phyloP scores from a whole-genome alignment of 2,797 vertebrate genomes.

The Odontamblyopus rebecca region DNA sequence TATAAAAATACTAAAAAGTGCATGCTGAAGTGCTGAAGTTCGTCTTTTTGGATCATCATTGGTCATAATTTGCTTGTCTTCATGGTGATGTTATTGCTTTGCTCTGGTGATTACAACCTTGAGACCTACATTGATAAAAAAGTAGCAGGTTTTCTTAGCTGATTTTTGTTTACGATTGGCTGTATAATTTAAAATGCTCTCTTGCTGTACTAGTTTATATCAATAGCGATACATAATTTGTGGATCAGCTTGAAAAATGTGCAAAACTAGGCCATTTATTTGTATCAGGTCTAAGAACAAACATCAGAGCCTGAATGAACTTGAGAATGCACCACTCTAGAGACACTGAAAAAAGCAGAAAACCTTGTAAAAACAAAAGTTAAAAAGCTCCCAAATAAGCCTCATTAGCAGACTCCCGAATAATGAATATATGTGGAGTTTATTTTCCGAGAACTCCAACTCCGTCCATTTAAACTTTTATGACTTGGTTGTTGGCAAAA shows the following conservation, averaged over 20 bases:
- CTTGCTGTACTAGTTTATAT: not conserved
- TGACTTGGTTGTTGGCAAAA: not conserved
- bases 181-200: not conserved
- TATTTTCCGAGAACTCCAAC: not conserved
- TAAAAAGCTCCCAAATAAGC: not conserved
- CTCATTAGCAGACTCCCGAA: constrained; percentile 6
- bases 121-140: too few species aligned
- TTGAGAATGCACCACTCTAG: not conserved
- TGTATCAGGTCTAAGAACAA: not conserved
- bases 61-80: too few species aligned
- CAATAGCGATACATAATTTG: not conserved
- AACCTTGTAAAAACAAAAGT: not conserved
- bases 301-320: constrained; percentile 6
- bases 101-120: too few species aligned
- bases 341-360: not conserved
- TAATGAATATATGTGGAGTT: not conserved
- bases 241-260: not conserved
- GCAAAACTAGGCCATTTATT: not conserved
- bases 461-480: not conserved
- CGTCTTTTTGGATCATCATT: too few species aligned
- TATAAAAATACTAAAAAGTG: too few species aligned
- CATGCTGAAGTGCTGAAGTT: too few species aligned
- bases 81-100: not conserved
- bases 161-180: not conserved
- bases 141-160: not conserved